These are phyloP conservation scores for Montipora cactus DNA, from an alignment of 64 coral and sea anemone genomes.

Conservation along the genomic window DNA sequence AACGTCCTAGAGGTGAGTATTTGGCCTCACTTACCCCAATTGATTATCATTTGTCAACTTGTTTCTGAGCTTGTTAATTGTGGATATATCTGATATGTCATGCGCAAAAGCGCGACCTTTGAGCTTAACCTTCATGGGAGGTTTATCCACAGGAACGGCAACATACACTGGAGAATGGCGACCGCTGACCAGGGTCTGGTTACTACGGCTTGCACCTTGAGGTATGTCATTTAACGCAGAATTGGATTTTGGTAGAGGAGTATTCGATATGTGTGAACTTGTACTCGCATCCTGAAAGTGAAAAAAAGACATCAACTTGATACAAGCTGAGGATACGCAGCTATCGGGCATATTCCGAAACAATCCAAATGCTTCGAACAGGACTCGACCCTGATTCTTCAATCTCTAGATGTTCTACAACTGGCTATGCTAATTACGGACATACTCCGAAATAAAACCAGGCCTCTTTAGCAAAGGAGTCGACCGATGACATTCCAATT, in stretches of 20 bases:
- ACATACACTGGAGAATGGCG: slow-evolving; percentile 52
- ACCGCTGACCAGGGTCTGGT: neutral
- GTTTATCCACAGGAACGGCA: slow-evolving; percentile 40
- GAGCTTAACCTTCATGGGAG: slow-evolving; percentile 10
- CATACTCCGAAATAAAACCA: too few relatives aligned
- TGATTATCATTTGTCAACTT: slow-evolving; percentile 1
- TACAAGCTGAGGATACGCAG: too few relatives aligned
- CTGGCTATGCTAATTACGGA: too few relatives aligned
- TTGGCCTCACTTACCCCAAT: neutral
- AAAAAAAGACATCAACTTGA: neutral
- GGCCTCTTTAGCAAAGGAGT: too few relatives aligned
- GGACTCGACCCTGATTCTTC: too few relatives aligned
- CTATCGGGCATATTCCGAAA: too few relatives aligned
- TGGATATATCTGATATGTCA: neutral
- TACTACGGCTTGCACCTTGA: neutral
- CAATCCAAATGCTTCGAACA: too few relatives aligned
- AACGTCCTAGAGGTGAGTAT: too few relatives aligned
- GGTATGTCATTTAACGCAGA: neutral
- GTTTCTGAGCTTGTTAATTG: slow-evolving; percentile 42
- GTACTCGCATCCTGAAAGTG: slow-evolving; percentile 18
- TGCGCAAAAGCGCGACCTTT: neutral
- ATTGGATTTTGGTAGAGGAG: neutral
- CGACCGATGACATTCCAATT: too few relatives aligned
- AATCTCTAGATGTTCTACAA: too few relatives aligned
- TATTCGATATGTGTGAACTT: neutral